These are phyloP conservation scores for Guaruba guarouba DNA, from an alignment of 2,113 vertebrate genomes.

Conservation along the genomic window DNA sequence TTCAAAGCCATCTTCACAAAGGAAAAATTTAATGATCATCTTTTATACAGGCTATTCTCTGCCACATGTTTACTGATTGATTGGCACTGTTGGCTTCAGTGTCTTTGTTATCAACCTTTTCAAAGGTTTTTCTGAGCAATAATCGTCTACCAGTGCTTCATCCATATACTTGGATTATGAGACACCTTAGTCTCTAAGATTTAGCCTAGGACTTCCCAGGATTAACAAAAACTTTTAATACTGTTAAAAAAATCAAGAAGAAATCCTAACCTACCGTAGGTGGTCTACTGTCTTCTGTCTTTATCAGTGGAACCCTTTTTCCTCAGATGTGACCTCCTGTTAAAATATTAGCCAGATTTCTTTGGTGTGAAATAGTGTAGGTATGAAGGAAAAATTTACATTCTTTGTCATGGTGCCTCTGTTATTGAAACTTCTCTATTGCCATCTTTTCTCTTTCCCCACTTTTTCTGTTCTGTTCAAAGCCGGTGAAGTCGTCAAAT, in stretches of 20 bases:
- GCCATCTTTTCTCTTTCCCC: background rate
- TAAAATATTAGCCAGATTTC: background rate
- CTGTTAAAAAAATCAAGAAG: background rate
- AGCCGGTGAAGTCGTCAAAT: background rate
- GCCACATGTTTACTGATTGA: background rate
- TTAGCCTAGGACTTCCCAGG: background rate
- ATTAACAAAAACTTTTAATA: background rate
- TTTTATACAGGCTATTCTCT: background rate
- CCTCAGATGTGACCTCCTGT: background rate
- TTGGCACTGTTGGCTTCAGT: background rate
- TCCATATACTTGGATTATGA: background rate
- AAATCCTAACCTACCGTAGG: background rate
- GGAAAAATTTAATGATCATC: background rate
- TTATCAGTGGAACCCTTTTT: background rate
- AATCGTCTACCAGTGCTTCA: background rate
- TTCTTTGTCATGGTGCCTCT: background rate
- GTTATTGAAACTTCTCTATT: background rate
- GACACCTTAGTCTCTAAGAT: background rate
- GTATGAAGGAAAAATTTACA: background rate
- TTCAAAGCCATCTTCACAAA: background rate
- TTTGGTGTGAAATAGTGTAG: background rate
- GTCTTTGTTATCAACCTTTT: background rate
- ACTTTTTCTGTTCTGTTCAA: background rate
- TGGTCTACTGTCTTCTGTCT: background rate
- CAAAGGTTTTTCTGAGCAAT: background rate